Percentiles rank a stretch among this genome's conserved stretches.
phyloP scores from a whole-genome alignment of 2,113 vertebrate genomes.

The Petaurus breviceps region DNA sequence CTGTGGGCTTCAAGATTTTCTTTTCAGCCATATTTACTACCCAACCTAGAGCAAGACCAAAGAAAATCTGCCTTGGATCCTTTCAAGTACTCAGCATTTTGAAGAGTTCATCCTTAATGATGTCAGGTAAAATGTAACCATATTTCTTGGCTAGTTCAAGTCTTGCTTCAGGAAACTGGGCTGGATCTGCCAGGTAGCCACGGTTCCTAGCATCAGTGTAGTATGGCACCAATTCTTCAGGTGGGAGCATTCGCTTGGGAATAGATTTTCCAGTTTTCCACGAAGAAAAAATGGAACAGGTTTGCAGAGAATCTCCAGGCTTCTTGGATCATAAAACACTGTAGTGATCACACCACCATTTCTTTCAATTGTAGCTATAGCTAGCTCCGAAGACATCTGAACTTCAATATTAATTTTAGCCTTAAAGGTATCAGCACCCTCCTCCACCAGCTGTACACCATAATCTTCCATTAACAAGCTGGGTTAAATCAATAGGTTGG shows the following conservation, averaged over 20 bases:
- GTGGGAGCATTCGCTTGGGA: constrained; percentile 94
- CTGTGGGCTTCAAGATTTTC: constrained; percentile 95
- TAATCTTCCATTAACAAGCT: constrained; percentile 93
- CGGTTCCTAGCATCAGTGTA: constrained; percentile 90
- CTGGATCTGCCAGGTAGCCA: constrained; percentile 93
- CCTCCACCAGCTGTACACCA: constrained; percentile 94
- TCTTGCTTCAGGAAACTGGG: constrained; percentile 88
- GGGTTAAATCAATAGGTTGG: constrained; percentile 95
- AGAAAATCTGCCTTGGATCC: constrained; percentile 96
- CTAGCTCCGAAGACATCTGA: constrained; percentile 93
- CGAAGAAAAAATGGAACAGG: constrained; percentile 92
- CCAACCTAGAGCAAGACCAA: constrained; percentile 97
- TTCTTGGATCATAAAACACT: constrained; percentile 94
- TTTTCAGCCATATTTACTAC: constrained; percentile 94
- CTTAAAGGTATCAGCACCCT: constrained; percentile 93
- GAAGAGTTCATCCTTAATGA: constrained; percentile 92
- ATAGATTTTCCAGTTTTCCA: constrained; percentile 94
- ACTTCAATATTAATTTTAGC: constrained; percentile 98
- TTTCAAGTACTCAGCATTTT: constrained; percentile 93
- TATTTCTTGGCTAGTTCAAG: constrained; percentile 93
- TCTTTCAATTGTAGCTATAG: constrained; percentile 93
- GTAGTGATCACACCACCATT: constrained; percentile 95
- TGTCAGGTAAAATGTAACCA: constrained; percentile 93
- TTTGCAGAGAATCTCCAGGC: constrained; percentile 92
- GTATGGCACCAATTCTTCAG: constrained; percentile 90